Base-by-base conservation (phyloP, 2,113 vertebrate species). In the Atherinomorus stipes region DNA sequence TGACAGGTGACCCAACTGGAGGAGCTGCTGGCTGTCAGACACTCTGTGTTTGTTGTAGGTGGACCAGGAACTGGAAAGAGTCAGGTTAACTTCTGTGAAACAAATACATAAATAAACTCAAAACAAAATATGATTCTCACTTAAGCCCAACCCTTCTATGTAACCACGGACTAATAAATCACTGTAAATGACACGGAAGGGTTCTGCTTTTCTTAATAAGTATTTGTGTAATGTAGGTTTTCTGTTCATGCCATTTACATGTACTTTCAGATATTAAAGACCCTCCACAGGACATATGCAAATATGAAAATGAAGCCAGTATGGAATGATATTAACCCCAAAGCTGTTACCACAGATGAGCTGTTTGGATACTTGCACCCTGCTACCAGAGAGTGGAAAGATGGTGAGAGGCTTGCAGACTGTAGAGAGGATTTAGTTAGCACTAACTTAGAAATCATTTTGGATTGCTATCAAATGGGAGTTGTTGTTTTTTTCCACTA, bases 1-100 rank as follows among this genome's bases (percentile, higher is more conserved):
- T 22, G 65, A 2, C 54, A 94, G 87, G 94, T 95, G 70, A 93
- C 91, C 4, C 92, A 95, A 76, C 78, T 94, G 44, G 92, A 95
- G 81, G 92, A 93, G 72, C 88, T 95, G 28, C 71, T 93, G 75
- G 78, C 89, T 64, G 91, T 95, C 61, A 89, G 89, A 44, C 92
- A 94, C 76, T 95, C 94, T 23, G 67, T 93, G 52, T 95, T 95
- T 89, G 83, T 94, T 0, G 91, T 91, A 12, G 94, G 94, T n/a
- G 95, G 94, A 74, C 90, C 92, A 71, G 91, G 93, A 71, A 93
- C 91, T 26, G 91, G 92, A 57, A 95, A 95, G 84, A 95, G 89
- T 76, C 92, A 94, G 92, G 94, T 95, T 21, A 51, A 53, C 44
- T 23, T 31, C 25, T 19, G 0, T 31, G 26, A 25, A 38, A 25